A percentile compares a stretch with the other conserved stretches of the same genome.
phyloP scores from a whole-genome alignment of 2,797 vertebrate genomes.

The Propithecus deckenii region DNA sequence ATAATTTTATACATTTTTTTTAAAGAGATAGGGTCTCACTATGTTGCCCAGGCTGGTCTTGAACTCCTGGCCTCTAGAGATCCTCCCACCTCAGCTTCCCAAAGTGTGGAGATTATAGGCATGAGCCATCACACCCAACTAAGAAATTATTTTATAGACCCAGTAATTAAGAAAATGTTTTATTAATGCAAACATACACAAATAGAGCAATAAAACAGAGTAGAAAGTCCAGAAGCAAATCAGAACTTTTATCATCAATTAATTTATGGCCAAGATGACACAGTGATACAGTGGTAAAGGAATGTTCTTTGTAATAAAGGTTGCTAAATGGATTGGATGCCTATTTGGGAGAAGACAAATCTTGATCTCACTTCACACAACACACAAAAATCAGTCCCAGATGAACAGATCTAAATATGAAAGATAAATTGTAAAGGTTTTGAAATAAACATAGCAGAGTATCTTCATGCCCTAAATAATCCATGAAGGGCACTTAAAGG shows the following conservation, averaged over 20 bases:
- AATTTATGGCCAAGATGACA: not conserved
- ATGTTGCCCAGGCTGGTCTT: too few species aligned
- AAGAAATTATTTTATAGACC: not conserved
- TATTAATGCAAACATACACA: not conserved
- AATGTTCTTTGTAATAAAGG: not conserved
- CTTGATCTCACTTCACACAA: not conserved
- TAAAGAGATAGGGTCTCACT: too few species aligned
- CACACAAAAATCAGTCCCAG: not conserved
- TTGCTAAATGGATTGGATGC: not conserved
- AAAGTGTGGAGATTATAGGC: too few species aligned
- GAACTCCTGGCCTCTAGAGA: too few species aligned
- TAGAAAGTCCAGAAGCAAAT: not conserved
- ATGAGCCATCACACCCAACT: too few species aligned
- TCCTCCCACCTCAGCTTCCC: too few species aligned
- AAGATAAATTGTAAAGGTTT: not conserved
- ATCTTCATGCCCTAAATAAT: not conserved
- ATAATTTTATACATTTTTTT: too few species aligned
- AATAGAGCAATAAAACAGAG: not conserved
- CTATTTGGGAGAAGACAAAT: not conserved
- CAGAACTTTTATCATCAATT: not conserved
- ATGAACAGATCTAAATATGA: not conserved
- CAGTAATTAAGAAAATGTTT: not conserved
- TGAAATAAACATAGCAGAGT: not conserved
- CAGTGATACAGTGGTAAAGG: rapidly evolving
- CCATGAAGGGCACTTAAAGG: not conserved